Evolutionary conservation across 2,888 invertebrate species (phyloP), one percentile per base, ranked within the genome.

Genomic region (Fragum fragum): DNA sequence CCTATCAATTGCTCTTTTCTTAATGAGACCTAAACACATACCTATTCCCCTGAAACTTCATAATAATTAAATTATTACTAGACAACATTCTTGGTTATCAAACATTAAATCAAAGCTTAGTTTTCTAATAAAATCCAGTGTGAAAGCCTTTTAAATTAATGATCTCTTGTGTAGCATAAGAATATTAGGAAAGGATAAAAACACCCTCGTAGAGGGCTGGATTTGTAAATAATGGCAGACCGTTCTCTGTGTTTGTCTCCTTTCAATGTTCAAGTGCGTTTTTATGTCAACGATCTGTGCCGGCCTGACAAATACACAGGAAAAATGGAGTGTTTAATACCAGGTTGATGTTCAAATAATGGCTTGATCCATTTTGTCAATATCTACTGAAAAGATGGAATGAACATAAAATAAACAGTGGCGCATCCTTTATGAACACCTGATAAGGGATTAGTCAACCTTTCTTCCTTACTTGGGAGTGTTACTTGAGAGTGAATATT

Each of bases 321-420:
- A 42, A 66, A 39, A 42, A 66, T 66, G 42, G 66, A 66, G 66
- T 66, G 66, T 66, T 66, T 66, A 57, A 57, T 28, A 61, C 61
- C 42, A 7, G 66, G 21, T 21, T 21, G 42, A 42, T 66, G 66
- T 42, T 21, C 66, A 66, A 66, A 66, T 66, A 66, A 66, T 66
- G 66, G 36, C 66, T 42, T 66, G 66, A 66, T 66, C 66, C 66
- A 36, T 66, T 42, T 36, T 21, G 66, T 66, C 66, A 66, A 66
- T 66, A 66, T 66, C 66, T 66, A 66, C 66, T 42, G 66, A 66
- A 66, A 66, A 66, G 66, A 66, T 66, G 66, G 42, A 36, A 66
- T 26, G 21, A 26, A 66, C 21, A 21, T 23, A 26, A 66, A 66
- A 66, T 66, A 66, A 66, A 66, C 66, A 66, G 66, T 23, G 42